Evolutionary conservation across 2,888 invertebrate species (phyloP).

Genomic region (Creontiades dilutus): DNA sequence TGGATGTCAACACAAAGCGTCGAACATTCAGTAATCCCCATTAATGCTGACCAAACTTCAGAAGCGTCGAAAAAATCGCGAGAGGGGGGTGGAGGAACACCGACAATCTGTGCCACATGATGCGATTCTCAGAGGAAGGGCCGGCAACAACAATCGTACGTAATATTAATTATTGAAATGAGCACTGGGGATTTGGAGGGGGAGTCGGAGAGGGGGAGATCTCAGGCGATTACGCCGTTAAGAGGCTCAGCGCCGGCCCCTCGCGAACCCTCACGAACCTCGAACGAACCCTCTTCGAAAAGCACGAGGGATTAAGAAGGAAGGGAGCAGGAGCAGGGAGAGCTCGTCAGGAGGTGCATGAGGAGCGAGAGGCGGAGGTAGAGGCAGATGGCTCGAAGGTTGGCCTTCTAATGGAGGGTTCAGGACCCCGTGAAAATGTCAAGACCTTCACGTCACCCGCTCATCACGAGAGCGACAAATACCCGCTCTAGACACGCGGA

Average conservation of each 20-base stretch:
- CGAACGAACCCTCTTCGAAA: too few species aligned
- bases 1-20: constrained; percentile 31
- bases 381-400: constrained; percentile 39
- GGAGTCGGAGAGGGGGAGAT: constrained; percentile 2
- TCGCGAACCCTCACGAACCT: not conserved
- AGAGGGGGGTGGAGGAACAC: not conserved
- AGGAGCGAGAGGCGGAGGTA: not conserved
- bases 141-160: constrained; percentile 60
- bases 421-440: constrained; percentile 63
- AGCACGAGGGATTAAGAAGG: constrained; percentile 35
- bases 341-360: too few species aligned
- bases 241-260: constrained; percentile 66
- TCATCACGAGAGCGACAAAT: constrained; percentile 48
- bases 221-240: constrained; percentile 69
- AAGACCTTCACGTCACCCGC: constrained; percentile 64
- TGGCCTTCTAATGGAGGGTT: constrained; percentile 60
- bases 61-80: not conserved
- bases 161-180: constrained; percentile 69
- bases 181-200: constrained; percentile 18
- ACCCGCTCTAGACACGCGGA: constrained; percentile 58
- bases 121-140: constrained; percentile 45
- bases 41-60: constrained; percentile 54
- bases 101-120: constrained; percentile 53
- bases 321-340: constrained; percentile 36
- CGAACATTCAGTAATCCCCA: constrained; percentile 54